Conservation (phyloP, 2,113 vertebrate genomes). For the Triplophysa rosa region DNA sequence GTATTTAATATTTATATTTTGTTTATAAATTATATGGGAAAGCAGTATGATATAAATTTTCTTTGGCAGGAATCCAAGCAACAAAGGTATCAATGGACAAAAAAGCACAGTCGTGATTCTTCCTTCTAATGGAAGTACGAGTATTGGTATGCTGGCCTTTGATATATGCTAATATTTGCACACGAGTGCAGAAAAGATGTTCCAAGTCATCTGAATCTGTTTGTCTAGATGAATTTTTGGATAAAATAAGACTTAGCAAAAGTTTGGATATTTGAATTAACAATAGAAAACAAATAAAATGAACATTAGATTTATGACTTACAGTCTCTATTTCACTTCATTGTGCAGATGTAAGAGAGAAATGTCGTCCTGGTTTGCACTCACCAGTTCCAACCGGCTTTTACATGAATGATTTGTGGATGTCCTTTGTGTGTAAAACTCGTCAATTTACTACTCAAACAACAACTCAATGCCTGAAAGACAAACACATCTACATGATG, state of each 20-base stretch:
- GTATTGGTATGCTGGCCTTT: neutral
- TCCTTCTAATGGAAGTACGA: neutral
- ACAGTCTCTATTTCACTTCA: no score
- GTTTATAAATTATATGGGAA: slow-evolving; percentile 34
- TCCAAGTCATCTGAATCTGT: no score
- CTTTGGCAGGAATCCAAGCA: neutral
- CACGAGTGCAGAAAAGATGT: no score
- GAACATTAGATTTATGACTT: no score
- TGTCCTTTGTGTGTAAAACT: slow-evolving; percentile 35
- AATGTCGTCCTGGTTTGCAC: no score
- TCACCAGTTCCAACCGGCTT: slow-evolving; percentile 40
- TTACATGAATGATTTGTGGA: slow-evolving; percentile 49
- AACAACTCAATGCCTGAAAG: slow-evolving; percentile 32
- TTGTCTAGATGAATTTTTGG: no score
- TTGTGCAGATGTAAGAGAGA: no score
- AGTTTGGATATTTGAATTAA: no score
- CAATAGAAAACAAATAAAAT: no score
- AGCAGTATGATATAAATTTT: slow-evolving; percentile 57
- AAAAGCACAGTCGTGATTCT: neutral
- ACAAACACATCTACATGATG: slow-evolving; percentile 56
- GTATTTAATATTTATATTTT: slow-evolving; percentile 24
- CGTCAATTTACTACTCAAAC: neutral
- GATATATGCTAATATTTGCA: no score
- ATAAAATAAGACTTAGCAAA: no score
- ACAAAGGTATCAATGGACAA: neutral